Evolutionary conservation across 2,113 vertebrate genomes (phyloP), one percentile per base, ranked within the genome.

Genomic region (Phasianus colchicus): DNA sequence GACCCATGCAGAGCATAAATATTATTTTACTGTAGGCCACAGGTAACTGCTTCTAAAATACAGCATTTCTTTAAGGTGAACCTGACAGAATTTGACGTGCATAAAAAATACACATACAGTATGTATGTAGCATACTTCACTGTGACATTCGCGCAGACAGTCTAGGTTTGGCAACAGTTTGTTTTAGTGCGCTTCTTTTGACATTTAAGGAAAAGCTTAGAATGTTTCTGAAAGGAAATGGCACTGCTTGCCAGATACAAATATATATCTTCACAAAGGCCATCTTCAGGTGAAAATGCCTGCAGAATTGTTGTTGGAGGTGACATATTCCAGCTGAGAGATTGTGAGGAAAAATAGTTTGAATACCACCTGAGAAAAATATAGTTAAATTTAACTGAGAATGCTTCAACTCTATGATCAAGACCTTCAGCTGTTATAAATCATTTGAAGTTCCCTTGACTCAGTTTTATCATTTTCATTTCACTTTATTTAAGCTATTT

Each of bases 101-200:
- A 93, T 92, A 96, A 77, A 92, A 93, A 92, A 76, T 85, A 74
- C 9, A 3, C 81, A 90, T 65, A 88, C 47, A 48, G 78, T 87
- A 93, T 54, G 60, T 54, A 81, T 40, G 30, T 92, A 66, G 55
- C 65, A 77, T 87, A 30, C 77, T 94, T 96, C 43, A 6, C 55
- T 70, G 79, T 97, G 97, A 97, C 96, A 97, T 96, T 97, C 96
- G 96, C 78, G 77, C 66, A 96, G 92, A 85, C 76, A 84, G 63
- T 67, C 83, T 94, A 40, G 30, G 61, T 93, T 97, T 92, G 96
- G 92, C 90, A 96, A 93, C 61, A 54, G 25, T 95, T 96, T 82
- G 86, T 91, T 87, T 87, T 97, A 93, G 83, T 95, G 88, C 64
- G 76, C 91, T 93, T 94, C 92, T 93, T 95, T 92, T 96, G 96